Evolutionary conservation across 2,113 vertebrate genomes (phyloP).

Genomic region (Circaetus cinerascens): DNA sequence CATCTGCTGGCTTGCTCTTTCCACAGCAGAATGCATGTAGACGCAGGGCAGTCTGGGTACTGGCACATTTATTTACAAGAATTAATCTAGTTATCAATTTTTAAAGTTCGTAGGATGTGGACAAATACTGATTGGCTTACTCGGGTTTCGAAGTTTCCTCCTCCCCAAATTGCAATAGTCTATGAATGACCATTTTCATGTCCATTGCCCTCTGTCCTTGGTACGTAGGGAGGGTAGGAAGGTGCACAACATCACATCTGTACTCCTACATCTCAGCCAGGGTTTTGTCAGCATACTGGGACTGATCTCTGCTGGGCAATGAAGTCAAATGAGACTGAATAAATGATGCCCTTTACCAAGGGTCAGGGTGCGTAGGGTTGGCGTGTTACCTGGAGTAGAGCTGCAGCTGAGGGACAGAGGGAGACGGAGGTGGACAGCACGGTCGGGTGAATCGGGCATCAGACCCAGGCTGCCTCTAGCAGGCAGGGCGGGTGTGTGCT

Average conservation of each 20-base stretch:
- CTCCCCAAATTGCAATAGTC: not conserved
- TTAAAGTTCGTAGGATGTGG: not conserved
- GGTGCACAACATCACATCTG: not conserved
- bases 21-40: rapidly evolving
- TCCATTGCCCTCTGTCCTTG: not conserved
- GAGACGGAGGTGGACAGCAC: not conserved
- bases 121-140: not conserved
- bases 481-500: rapidly evolving
- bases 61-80: rapidly evolving
- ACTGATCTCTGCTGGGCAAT: not conserved
- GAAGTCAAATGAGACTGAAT: not conserved
- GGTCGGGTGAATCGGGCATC: not conserved
- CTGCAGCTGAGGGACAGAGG: not conserved
- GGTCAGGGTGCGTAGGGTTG: not conserved
- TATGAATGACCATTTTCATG: not conserved
- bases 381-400: not conserved
- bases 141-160: not conserved
- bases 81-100: not conserved
- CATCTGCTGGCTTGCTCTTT: not conserved
- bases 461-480: not conserved
- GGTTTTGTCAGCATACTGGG: not conserved
- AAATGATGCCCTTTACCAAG: too few relatives aligned
- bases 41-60: not conserved
- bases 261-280: not conserved
- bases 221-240: not conserved